Evolutionary conservation across 1,140 invertebrate genomes (phyloP), one percentile per base, ranked within the genome.

Genomic region (Leptonema lineaticorne): DNA sequence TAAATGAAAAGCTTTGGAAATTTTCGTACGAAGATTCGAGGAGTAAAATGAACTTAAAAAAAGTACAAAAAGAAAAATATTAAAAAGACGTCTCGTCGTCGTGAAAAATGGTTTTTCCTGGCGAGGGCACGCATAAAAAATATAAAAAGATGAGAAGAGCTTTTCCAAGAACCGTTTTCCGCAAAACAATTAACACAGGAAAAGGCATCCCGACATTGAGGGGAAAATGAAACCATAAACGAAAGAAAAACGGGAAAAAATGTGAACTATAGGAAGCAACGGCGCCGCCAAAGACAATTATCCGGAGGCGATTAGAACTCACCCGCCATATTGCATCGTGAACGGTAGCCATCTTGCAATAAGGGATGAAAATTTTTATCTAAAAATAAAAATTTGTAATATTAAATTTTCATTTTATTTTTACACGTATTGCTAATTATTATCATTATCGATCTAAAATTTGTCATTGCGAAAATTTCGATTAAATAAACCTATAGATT

Each of bases 101-200:
- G 24, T 63, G 59, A 63, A 22, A 63, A 63, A 63, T 63, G 41
- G 24, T 22, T 64, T 64, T 64, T 64, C n/a, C 24, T 18, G 46
- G 27, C 24, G 27, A 27, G 26, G 8, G 14, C 14, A 5, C 27
- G 62, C 9, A 53, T 22, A 53, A 53, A 53, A n/a, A n/a, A n/a
- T n/a, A n/a, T n/a, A 45, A 3, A 53, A 26, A 24, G 50, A 24
- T 24, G 50, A 53, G 50, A 26, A 33, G 58, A 7, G 41, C 62
- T 64, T 46, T 64, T 5, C 45, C 24, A 41, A 64, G 62, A 50
- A 50, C 62, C 62, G 22, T 64, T 64, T 64, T 64, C 62, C 62
- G 62, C 45, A 64, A 64, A 64, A 64, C 62, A 64, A 64, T 64
- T 64, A 64, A 50, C 62, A 50, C 62, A 64, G 62, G 62, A 64